phyloP scores from a whole-genome alignment of 92 coral and sea anemone genomes.

The Montipora capitata region DNA sequence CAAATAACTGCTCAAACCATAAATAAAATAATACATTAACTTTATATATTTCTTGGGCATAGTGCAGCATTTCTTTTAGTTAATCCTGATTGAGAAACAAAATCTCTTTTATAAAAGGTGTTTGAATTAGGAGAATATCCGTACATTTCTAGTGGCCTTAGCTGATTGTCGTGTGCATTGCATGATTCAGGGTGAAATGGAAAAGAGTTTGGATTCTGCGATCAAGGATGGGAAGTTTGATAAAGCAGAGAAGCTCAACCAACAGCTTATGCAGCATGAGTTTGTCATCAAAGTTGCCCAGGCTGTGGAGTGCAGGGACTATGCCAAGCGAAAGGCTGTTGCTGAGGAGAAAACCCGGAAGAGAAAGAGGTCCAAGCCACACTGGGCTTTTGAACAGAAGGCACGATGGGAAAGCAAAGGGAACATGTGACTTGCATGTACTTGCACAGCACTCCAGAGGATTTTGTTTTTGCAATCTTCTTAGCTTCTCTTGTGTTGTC shows the following conservation, averaged over 20 bases:
- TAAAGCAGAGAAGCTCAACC: slow-evolving; percentile 84
- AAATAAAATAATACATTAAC: too few relatives aligned
- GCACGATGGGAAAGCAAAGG: slow-evolving; percentile 99
- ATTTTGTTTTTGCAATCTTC: too few relatives aligned
- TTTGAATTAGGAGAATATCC: too few relatives aligned
- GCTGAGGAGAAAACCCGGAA: slow-evolving; percentile 74
- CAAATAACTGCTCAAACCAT: too few relatives aligned
- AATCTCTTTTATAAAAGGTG: too few relatives aligned
- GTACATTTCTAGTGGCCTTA: too few relatives aligned
- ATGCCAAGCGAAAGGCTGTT: slow-evolving; percentile 73
- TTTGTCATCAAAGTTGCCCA: slow-evolving; percentile 74
- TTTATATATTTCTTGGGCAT: too few relatives aligned
- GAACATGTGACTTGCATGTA: slow-evolving; percentile 73
- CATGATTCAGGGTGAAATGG: slow-evolving; percentile 39
- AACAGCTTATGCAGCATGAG: slow-evolving; percentile 81
- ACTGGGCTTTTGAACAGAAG: slow-evolving; percentile 99
- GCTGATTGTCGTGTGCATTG: too few relatives aligned
- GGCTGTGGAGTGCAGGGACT: slow-evolving; percentile 86
- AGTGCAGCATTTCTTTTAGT: too few relatives aligned
- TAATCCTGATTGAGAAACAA: too few relatives aligned
- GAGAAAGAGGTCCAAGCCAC: slow-evolving; percentile 84
- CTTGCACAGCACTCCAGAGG: too few relatives aligned
- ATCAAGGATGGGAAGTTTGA: slow-evolving; percentile 74
- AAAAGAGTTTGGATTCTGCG: slow-evolving; percentile 80
- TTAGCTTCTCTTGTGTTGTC: too few relatives aligned